phyloP scores from a whole-genome alignment of 2,113 vertebrate species.

The Mohoua ochrocephala region DNA sequence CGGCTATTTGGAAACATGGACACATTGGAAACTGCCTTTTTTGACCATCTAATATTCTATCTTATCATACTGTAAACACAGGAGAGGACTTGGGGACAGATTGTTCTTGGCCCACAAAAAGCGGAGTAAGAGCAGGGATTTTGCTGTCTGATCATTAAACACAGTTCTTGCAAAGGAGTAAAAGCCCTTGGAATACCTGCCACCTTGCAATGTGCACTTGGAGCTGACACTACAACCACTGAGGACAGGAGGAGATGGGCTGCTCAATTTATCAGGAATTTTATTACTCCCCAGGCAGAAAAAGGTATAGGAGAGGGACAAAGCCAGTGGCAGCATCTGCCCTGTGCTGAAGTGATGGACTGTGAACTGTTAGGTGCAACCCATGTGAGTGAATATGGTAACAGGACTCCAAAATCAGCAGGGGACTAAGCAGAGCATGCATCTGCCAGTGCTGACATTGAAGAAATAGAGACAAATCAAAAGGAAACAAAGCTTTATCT shows the following conservation, averaged over 20 bases:
- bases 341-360: not conserved
- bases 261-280: not conserved
- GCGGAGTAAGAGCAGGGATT: not conserved
- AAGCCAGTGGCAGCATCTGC: not conserved
- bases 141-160: not conserved
- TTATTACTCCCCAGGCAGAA: not conserved
- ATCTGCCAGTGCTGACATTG: not conserved
- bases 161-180: not conserved
- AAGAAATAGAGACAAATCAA: not conserved
- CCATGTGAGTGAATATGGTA: not conserved
- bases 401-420: not conserved
- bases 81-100: not conserved
- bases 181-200: not conserved
- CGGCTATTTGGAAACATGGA: conserved; percentile 10
- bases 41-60: conserved; percentile 49
- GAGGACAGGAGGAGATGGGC: not conserved
- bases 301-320: not conserved
- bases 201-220: not conserved
- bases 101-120: not conserved
- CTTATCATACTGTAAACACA: not conserved
- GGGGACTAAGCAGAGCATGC: not conserved
- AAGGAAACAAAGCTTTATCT: not conserved
- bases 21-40: conserved; percentile 41
- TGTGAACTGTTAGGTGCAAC: not conserved
- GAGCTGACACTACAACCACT: not conserved